phyloP scores from a whole-genome alignment of 2,888 invertebrate genomes.

The Syrista parreyssii region DNA sequence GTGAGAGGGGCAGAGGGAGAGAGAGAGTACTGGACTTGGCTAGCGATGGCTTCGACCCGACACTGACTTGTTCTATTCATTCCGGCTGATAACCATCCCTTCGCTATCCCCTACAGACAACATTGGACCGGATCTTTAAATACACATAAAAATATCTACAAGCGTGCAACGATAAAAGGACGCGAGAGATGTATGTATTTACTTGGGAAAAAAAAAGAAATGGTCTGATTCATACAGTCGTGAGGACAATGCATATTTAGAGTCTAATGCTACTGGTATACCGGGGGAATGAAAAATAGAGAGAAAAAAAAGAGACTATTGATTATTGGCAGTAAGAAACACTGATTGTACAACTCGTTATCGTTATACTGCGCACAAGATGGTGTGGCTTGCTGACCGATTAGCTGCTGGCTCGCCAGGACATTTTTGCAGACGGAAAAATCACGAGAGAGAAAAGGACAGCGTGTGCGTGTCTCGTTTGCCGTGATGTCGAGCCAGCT shows the following conservation, averaged over 20 bases:
- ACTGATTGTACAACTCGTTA: neutral
- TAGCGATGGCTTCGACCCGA: conserved; percentile 14
- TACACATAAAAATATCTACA: neutral
- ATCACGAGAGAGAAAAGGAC: neutral
- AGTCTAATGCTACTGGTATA: neutral
- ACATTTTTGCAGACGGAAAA: neutral
- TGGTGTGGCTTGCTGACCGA: neutral
- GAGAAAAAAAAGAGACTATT: conserved; percentile 7
- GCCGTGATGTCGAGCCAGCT: neutral
- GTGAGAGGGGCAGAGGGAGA: conserved; percentile 25
- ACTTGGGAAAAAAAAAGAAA: too few species aligned
- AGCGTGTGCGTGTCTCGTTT: neutral
- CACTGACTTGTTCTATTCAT: neutral
- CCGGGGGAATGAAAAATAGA: neutral
- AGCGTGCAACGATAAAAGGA: neutral
- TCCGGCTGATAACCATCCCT: neutral
- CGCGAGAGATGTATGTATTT: neutral
- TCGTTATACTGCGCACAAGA: neutral
- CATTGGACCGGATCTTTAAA: neutral
- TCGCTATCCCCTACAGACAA: neutral
- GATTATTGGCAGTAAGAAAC: neutral
- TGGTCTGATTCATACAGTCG: neutral
- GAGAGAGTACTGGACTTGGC: conserved; percentile 13
- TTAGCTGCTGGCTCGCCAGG: neutral
- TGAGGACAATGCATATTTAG: neutral